Conservation (phyloP, 2,797 vertebrate species). For the Mastacembelus armatus region DNA sequence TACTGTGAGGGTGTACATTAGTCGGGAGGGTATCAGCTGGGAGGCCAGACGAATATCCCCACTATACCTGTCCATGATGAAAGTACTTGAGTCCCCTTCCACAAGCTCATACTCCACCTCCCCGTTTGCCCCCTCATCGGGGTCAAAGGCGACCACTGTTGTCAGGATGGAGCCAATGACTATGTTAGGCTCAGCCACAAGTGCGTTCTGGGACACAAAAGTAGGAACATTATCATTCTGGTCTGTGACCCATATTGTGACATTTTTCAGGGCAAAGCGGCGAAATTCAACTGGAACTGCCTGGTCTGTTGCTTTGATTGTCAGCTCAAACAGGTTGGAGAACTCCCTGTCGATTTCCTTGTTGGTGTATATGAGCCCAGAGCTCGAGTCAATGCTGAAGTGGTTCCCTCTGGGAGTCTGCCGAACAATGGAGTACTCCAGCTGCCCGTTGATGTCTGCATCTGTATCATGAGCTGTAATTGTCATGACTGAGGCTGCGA, state of each 20-base stretch:
- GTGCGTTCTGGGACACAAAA: slow-evolving; percentile 94
- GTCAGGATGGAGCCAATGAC: slow-evolving; percentile 94
- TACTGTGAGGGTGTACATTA: slow-evolving; percentile 92
- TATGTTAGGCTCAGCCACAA: slow-evolving; percentile 92
- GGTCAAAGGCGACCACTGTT: slow-evolving; percentile 93
- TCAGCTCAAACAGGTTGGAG: slow-evolving; percentile 95
- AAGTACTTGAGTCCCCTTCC: slow-evolving; percentile 92
- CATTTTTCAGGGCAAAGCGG: slow-evolving; percentile 93
- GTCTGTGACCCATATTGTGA: slow-evolving; percentile 96
- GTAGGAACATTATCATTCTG: slow-evolving; percentile 93
- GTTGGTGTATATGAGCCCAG: slow-evolving; percentile 90
- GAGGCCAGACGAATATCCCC: slow-evolving; percentile 94
- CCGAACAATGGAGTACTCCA: slow-evolving; percentile 93
- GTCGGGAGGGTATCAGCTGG: slow-evolving; percentile 89
- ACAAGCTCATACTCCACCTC: slow-evolving; percentile 97
- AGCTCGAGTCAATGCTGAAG: slow-evolving; percentile 89
- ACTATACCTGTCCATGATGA: slow-evolving; percentile 96
- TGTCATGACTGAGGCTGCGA: slow-evolving; percentile 91
- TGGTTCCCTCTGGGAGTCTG: slow-evolving; percentile 94
- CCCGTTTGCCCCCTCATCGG: slow-evolving; percentile 94
- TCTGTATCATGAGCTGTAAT: slow-evolving; percentile 94
- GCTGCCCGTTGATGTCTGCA: slow-evolving; percentile 93
- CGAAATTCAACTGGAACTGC: slow-evolving; percentile 93
- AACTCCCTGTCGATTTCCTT: slow-evolving; percentile 95
- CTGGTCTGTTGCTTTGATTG: slow-evolving; percentile 93